These are phyloP conservation scores for Stomatorhinus ivindoensis DNA, from an alignment of 2,113 vertebrate genomes.

Conservation along the genomic window DNA sequence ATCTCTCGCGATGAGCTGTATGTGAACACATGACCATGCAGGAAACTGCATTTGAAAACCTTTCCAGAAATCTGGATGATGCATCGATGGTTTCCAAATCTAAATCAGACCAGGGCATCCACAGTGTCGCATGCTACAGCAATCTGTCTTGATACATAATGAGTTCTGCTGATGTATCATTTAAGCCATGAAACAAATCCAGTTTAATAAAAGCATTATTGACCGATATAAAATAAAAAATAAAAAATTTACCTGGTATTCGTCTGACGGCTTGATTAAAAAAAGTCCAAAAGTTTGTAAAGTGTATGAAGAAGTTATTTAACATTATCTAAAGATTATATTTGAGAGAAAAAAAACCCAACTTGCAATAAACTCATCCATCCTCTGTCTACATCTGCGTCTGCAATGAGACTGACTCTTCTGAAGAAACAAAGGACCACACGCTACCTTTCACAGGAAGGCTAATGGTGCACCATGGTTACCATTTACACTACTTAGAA, in stretches of 20 bases:
- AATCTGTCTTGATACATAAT: constrained; percentile 19
- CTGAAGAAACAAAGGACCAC: neutral
- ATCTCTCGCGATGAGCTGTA: constrained; percentile 22
- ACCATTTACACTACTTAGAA: neutral
- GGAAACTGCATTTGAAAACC: constrained; percentile 17
- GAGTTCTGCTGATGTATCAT: constrained; percentile 39
- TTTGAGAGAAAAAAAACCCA: neutral
- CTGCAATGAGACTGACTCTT: neutral
- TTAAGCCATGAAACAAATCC: constrained; percentile 75
- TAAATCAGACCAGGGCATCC: constrained; percentile 15
- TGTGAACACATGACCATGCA: constrained; percentile 51
- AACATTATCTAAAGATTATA: constrained; percentile 30
- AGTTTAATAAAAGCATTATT: constrained; percentile 50
- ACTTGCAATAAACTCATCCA: neutral
- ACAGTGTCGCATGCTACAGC: constrained; percentile 29
- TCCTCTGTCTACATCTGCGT: neutral
- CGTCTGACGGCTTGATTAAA: constrained; percentile 72
- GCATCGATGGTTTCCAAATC: constrained; percentile 7
- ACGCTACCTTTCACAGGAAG: neutral
- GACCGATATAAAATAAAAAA: constrained; percentile 11
- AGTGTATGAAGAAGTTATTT: constrained; percentile 34
- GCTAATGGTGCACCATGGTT: neutral
- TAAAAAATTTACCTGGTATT: constrained; percentile 63
- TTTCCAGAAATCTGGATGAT: neutral
- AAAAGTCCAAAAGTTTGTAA: constrained; percentile 61